Percentiles rank a stretch among this genome's conserved stretches.
Conservation (phyloP, 2,888 invertebrate species). For the Melieria crassipennis region DNA sequence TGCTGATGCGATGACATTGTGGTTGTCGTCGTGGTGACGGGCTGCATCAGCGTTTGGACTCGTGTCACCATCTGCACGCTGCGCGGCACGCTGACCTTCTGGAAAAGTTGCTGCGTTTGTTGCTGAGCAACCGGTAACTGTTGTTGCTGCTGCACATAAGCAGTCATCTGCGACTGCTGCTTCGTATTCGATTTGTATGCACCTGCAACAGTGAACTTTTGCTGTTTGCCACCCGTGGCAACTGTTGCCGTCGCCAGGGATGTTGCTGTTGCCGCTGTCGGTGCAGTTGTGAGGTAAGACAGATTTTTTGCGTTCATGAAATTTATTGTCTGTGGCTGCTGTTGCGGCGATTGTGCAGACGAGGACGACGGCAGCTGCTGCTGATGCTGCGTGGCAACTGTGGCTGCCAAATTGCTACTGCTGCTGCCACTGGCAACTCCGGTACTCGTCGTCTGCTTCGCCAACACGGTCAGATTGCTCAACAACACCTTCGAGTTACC, state of each 20-base stretch:
- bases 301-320: constrained; percentile 57
- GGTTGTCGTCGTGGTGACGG: constrained; percentile 41
- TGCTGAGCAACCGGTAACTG: constrained; percentile 38
- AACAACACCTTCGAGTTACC: constrained; percentile 60
- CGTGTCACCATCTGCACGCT: constrained; percentile 61
- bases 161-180: constrained; percentile 41
- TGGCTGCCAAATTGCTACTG: constrained; percentile 33
- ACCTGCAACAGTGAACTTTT: constrained; percentile 39
- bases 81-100: constrained; percentile 54
- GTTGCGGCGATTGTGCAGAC: constrained; percentile 34
- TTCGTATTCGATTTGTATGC: constrained; percentile 36
- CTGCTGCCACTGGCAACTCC: constrained; percentile 27
- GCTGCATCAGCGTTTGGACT: constrained; percentile 50
- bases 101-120: constrained; percentile 47
- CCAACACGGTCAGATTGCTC: constrained; percentile 63
- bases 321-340: constrained; percentile 55
- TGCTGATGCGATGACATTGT: constrained; percentile 24
- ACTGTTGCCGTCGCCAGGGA: constrained; percentile 18
- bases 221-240: constrained; percentile 38
- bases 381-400: constrained; percentile 35
- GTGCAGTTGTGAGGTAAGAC: constrained; percentile 59
- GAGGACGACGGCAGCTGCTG: constrained; percentile 21
- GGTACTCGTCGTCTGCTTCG: constrained; percentile 49
- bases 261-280: constrained; percentile 40
- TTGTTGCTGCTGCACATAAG: constrained; percentile 44